Evolutionary conservation across 2,888 invertebrate genomes (phyloP), one percentile per base, ranked within the genome.

Genomic region (Pseudococcus longispinus): DNA sequence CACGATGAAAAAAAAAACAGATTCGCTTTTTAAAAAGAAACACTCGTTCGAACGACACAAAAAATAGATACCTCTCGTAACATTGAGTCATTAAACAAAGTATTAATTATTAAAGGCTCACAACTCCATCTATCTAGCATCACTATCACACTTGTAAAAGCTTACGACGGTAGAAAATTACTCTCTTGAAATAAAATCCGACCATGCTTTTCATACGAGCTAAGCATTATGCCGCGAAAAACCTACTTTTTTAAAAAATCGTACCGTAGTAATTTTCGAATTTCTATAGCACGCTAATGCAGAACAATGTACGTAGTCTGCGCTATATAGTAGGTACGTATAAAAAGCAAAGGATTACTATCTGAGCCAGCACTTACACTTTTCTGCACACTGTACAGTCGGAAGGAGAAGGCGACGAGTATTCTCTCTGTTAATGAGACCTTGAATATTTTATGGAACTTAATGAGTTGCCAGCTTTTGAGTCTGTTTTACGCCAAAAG

Each of bases 391-490:
- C 60, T 23, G 60, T 13, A 51, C n/a, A n/a, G 8, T n/a, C n/a
- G n/a, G n/a, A n/a, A n/a, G n/a, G n/a, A n/a, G n/a, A n/a, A n/a
- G 60, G 37, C 37, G n/a, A n/a, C 18, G 55, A 80, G 86, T 46
- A 86, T 46, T 77, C 70, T 60, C 44, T 70, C 77, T 80, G 37
- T 80, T 77, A 86, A 86, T 86, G 86, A 86, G 86, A 86, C 86
- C 74, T 80, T 86, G 86, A 86, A 86, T 86, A 86, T 86, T 86
- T 86, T 77, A 86, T 86, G 29, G 29, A 86, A 77, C 86, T 51
- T 86, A 86, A 86, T 86, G 86, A 86, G 86, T 86, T 86, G 46
- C 77, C 51, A 60, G 84, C 84, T 60, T 84, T 84, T 84, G 60
- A 84, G 55, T 37, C 37, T 37, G 37, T 51, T 83, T 83, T 29